phyloP scores from a whole-genome alignment of 2,888 invertebrate genomes.

The Tethea ocularis region DNA sequence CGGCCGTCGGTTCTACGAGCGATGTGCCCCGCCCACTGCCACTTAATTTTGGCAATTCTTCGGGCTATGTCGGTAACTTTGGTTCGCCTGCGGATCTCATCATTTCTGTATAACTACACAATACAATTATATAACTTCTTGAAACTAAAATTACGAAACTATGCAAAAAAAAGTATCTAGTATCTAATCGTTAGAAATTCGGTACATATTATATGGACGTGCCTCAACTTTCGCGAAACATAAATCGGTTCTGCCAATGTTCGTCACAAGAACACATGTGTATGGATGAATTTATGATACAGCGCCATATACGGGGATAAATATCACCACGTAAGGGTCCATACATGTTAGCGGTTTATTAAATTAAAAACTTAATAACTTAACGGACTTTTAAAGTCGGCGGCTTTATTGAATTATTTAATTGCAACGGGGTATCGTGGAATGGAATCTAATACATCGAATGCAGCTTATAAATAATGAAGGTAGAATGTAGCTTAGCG shows the following conservation, averaged over 20 bases:
- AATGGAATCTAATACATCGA: constrained; percentile 4
- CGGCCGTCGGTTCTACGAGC: too few relatives aligned
- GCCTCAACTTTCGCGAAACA: constrained; percentile 43
- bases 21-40: too few relatives aligned
- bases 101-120: too few relatives aligned
- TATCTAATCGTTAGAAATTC: not conserved
- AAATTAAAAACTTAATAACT: constrained; percentile 7
- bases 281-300: constrained; percentile 62
- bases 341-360: constrained; percentile 9
- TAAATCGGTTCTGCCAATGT: constrained; percentile 38
- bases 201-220: constrained; percentile 32
- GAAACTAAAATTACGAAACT: too few relatives aligned
- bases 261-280: constrained; percentile 58
- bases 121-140: too few relatives aligned
- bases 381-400: constrained; percentile 5
- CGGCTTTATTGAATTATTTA: constrained; percentile 6
- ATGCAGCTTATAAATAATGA: constrained; percentile 12
- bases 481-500: constrained; percentile 3
- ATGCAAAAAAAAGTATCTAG: not conserved
- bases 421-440: constrained; percentile 1
- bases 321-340: constrained; percentile 33
- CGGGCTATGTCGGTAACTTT: too few relatives aligned
- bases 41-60: too few relatives aligned
- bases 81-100: too few relatives aligned
- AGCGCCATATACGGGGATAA: constrained; percentile 45